A percentile compares a stretch with the other conserved stretches of the same genome.
Conservation (phyloP, 2,797 vertebrate species). For the Anniella stebbinsi region DNA sequence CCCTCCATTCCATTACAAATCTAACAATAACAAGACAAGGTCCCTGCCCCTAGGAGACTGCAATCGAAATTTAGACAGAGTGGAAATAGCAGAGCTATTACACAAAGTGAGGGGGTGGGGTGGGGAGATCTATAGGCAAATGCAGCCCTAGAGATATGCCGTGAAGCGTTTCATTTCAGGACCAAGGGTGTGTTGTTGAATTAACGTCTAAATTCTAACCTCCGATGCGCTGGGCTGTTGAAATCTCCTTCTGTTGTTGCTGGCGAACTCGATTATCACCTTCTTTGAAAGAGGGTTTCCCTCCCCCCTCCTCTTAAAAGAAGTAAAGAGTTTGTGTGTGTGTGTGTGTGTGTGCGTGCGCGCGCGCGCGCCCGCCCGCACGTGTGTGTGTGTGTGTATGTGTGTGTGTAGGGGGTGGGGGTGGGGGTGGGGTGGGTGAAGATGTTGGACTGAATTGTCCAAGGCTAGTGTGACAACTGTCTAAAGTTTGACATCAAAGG, state of each 20-base stretch:
- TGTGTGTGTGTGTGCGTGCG: too few species aligned
- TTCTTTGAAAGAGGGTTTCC: slow-evolving; percentile 74
- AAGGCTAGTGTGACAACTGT: slow-evolving; percentile 82
- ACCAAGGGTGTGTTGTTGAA: not conserved
- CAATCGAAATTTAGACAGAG: slow-evolving; percentile 31
- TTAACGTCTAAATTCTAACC: slow-evolving; percentile 68
- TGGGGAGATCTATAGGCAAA: slow-evolving; percentile 38
- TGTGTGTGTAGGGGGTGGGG: too few species aligned
- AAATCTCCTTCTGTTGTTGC: slow-evolving; percentile 74
- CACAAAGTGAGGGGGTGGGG: slow-evolving; percentile 24
- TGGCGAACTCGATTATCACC: slow-evolving; percentile 77
- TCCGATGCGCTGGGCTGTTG: slow-evolving; percentile 67
- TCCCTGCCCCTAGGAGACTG: slow-evolving; percentile 19
- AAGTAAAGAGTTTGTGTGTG: not conserved
- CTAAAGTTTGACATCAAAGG: slow-evolving; percentile 84
- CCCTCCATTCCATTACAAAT: not conserved
- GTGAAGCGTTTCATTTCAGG: not conserved
- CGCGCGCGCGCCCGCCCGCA: too few species aligned
- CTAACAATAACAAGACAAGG: not conserved
- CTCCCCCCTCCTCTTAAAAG: not conserved
- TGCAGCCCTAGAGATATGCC: not conserved
- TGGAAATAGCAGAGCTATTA: slow-evolving; percentile 45
- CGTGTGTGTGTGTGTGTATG: too few species aligned
- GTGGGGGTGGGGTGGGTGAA: not conserved
- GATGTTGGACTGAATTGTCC: slow-evolving; percentile 77